A percentile compares a stretch with the other conserved stretches of the same genome.
phyloP scores from a whole-genome alignment of 1,140 invertebrate genomes.

The Ericerus pela region DNA sequence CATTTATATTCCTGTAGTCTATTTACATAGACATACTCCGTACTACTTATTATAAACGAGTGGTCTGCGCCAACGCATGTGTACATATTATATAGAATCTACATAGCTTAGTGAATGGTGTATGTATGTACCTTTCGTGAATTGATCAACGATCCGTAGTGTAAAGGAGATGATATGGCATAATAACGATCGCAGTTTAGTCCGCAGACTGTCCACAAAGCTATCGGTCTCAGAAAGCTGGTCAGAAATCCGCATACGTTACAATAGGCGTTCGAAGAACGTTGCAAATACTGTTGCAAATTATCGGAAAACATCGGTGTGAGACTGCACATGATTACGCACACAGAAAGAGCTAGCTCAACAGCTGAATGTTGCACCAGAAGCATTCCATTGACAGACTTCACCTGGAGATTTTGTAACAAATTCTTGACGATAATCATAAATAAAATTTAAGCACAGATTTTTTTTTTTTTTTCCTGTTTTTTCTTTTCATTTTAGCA shows the following conservation, averaged over 20 bases:
- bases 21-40: too few relatives aligned
- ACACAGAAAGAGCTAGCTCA: neutral
- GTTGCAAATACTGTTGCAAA: neutral
- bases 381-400: constrained; percentile 2
- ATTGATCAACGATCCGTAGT: constrained; percentile 55
- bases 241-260: constrained; percentile 46
- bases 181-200: constrained; percentile 63
- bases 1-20: too few relatives aligned
- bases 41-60: too few relatives aligned
- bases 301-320: neutral
- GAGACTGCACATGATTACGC: neutral
- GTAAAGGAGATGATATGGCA: constrained; percentile 58
- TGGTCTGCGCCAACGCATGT: too few relatives aligned
- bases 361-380: neutral
- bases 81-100: too few relatives aligned
- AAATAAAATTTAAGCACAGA: neutral
- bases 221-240: constrained; percentile 52
- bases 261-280: constrained; percentile 29
- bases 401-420: neutral
- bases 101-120: too few relatives aligned
- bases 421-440: neutral
- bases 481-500: neutral
- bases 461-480: neutral
- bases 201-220: constrained; percentile 63
- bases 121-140: constrained; percentile 42